These are phyloP conservation scores for Rhadina sibilatrix DNA, from an alignment of 2,113 vertebrate species.

Conservation along the genomic window DNA sequence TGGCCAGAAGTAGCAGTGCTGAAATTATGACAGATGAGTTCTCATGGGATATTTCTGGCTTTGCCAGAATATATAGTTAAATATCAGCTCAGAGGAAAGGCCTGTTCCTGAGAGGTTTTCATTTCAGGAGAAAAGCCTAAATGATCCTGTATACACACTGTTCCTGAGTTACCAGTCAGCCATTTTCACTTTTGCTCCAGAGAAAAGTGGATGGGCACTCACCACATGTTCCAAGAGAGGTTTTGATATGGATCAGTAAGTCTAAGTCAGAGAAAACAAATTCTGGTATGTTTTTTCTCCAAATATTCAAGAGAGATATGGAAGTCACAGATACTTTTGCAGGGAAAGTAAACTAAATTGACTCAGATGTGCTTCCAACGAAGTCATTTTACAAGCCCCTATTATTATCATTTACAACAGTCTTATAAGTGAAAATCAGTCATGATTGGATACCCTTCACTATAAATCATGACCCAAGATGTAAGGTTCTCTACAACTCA, in stretches of 20 bases:
- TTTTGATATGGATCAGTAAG: neutral
- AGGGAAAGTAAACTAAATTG: neutral
- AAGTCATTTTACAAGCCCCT: neutral
- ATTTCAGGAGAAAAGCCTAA: neutral
- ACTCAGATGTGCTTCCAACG: neutral
- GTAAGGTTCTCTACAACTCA: neutral
- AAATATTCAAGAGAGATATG: neutral
- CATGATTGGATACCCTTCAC: neutral
- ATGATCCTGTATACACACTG: neutral
- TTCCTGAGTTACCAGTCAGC: neutral
- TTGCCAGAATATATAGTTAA: neutral
- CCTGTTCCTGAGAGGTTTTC: neutral
- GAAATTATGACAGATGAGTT: neutral
- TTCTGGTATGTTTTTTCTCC: neutral
- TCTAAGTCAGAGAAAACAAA: neutral
- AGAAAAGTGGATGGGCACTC: neutral
- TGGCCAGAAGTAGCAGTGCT: conserved; percentile 4
- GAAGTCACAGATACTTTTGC: neutral
- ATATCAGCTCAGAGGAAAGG: neutral
- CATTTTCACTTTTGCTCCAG: neutral
- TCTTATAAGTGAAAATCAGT: neutral
- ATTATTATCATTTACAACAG: neutral
- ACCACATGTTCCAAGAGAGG: neutral
- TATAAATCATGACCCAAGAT: neutral
- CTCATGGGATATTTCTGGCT: neutral